Base-by-base conservation (phyloP, 2,113 vertebrate species). In the Fregata magnificens region DNA sequence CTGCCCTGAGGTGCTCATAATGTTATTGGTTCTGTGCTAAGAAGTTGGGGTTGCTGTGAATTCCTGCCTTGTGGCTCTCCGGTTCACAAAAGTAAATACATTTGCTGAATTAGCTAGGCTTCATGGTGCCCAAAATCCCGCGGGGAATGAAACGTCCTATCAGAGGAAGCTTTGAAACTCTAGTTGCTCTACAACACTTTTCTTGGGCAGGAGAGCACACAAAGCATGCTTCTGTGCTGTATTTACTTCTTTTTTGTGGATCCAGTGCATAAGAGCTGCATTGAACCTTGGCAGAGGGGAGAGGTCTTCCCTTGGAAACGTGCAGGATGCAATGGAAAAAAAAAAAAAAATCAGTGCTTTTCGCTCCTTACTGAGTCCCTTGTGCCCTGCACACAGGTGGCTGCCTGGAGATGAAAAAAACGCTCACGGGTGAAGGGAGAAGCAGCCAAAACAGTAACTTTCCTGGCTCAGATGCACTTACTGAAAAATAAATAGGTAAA, bases 51-150 rank as follows among this genome's bases (percentile, higher is more conserved):
- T 88, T 93, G 92, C 97, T 93, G 59, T 96, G 98, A 98, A 98
- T 98, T 98, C 97, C 93, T 97, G 96, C 98, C 97, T 98, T 98
- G 98, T 97, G 97, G 97, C 89, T 95, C 86, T 93, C 88, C 38
- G 42, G 86, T 77, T 86, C 78, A 86, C 91, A 95, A 98, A 97
- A 96, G 95, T 91, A 94, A 95, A 93, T 73, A 96, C 92, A 95
- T 96, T 71, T 74, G 86, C 95, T 63, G 83, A 90, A 73, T 58
- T 95, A 83, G 84, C 70, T 17, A 47, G 67, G 93, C 91, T 92
- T 91, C 89, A 3, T 3, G 49, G 93, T 97, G 96, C 94, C 95
- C 91, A 82, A 88, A 86, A 82, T 96, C 97, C 96, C 86, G 7
- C 10, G 42, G 95, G 96, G 93, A 96, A 92, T 59, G 85, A 95